phyloP scores from a whole-genome alignment of 2,797 vertebrate species.

The Anguilla megastoma region DNA sequence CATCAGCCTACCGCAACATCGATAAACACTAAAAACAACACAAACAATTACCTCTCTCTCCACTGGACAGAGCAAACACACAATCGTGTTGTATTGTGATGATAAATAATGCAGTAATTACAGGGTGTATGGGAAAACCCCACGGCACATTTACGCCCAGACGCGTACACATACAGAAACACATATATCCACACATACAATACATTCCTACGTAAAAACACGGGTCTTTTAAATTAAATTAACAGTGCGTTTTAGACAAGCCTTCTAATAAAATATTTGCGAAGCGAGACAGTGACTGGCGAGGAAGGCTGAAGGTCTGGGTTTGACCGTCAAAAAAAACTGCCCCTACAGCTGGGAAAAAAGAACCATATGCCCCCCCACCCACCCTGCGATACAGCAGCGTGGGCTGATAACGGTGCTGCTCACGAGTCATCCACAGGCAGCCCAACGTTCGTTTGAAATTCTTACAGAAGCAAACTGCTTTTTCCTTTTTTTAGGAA shows the following conservation, averaged over 20 bases:
- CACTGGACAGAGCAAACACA: constrained; percentile 56
- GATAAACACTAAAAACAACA: neutral
- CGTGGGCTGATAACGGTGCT: constrained; percentile 20
- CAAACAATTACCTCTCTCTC: constrained; percentile 75
- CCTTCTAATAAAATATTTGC: constrained; percentile 59
- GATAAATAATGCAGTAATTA: constrained; percentile 30
- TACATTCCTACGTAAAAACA: constrained; percentile 13
- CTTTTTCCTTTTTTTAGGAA: neutral
- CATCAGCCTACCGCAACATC: neutral
- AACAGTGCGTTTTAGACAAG: constrained; percentile 56
- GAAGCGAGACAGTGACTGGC: neutral
- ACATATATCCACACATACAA: neutral
- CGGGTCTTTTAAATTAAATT: constrained; percentile 53
- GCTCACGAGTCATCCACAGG: constrained; percentile 31
- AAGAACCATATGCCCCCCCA: neutral
- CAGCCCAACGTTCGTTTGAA: constrained; percentile 29
- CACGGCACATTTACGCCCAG: neutral
- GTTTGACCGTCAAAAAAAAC: constrained; percentile 23
- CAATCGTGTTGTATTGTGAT: constrained; percentile 37
- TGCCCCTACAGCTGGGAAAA: neutral
- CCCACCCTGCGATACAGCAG: constrained; percentile 16
- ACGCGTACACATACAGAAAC: neutral
- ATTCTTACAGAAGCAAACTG: neutral
- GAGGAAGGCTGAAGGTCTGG: neutral
- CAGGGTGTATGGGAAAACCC: neutral